Evolutionary conservation across 2,888 invertebrate species (phyloP).

Genomic region (Pseudanteris insignis): DNA sequence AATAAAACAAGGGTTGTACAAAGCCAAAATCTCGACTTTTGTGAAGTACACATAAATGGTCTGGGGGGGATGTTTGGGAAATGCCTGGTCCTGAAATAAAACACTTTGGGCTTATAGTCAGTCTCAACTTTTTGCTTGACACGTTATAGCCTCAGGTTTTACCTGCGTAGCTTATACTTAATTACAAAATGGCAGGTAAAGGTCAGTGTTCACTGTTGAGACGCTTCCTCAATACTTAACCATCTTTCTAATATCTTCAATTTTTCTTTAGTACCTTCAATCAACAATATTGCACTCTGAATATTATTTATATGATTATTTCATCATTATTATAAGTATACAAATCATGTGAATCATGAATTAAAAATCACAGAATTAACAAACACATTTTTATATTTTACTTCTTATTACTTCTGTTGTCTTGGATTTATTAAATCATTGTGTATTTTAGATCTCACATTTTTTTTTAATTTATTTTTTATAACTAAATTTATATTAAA

Average conservation of each 20-base stretch:
- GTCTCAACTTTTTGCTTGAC: constrained; percentile 27
- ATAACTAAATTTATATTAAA: too few species aligned
- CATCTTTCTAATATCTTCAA: too few species aligned
- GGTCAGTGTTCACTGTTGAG: constrained; percentile 26
- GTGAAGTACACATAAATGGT: constrained; percentile 13
- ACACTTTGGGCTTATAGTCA: constrained; percentile 28
- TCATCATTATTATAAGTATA: too few species aligned
- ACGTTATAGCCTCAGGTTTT: constrained; percentile 23
- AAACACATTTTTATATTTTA: too few species aligned
- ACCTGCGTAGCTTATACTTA: constrained; percentile 32
- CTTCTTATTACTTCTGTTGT: too few species aligned
- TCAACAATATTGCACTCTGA: too few species aligned
- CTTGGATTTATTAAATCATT: too few species aligned
- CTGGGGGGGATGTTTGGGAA: constrained; percentile 30
- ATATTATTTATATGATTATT: too few species aligned
- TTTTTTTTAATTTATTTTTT: too few species aligned
- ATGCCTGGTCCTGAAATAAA: constrained; percentile 16
- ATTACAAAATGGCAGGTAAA: constrained; percentile 35
- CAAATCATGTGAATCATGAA: background rate
- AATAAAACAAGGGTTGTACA: constrained; percentile 15
- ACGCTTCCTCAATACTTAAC: constrained; percentile 5
- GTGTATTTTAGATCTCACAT: too few species aligned
- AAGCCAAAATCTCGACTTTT: constrained; percentile 3
- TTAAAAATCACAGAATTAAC: too few species aligned
- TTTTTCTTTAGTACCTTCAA: too few species aligned